Evolutionary conservation across 2,797 vertebrate species (phyloP).

Genomic region (Sarcophilus harrisii): DNA sequence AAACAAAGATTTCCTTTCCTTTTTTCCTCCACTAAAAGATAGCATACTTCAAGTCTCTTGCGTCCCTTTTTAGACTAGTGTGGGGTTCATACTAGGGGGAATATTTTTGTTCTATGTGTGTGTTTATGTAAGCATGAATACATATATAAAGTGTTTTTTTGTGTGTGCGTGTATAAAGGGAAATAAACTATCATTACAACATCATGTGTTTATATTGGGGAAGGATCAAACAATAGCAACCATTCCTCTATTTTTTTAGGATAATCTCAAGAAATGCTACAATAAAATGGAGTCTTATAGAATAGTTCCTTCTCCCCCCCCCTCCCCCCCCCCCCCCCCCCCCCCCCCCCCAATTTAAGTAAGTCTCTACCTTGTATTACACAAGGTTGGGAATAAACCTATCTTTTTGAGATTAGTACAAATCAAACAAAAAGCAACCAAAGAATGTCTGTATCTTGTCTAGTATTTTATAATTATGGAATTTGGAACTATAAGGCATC

Average conservation of each 20-base stretch:
- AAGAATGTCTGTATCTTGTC: slow-evolving; percentile 4
- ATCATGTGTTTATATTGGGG: neutral
- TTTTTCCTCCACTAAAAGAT: neutral
- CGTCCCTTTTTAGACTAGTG: neutral
- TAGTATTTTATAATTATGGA: slow-evolving; percentile 40
- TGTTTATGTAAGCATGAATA: no score
- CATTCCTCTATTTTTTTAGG: neutral
- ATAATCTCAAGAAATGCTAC: slow-evolving; percentile 21
- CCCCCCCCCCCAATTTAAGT: neutral
- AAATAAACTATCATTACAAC: neutral
- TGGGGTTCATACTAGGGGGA: neutral
- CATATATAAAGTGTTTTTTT: neutral
- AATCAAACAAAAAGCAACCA: neutral
- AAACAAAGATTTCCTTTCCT: neutral
- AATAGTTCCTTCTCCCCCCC: slow-evolving; percentile 23
- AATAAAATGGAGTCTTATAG: slow-evolving; percentile 40
- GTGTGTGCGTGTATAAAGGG: neutral
- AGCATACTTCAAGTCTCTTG: neutral
- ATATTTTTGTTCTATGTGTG: no score
- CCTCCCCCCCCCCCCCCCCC: neutral
- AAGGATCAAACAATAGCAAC: neutral
- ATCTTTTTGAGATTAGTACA: neutral
- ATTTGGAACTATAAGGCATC: neutral
- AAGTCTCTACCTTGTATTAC: neutral
- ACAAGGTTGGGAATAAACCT: neutral